phyloP scores from a whole-genome alignment of 2,113 vertebrate genomes.

The Psittacula cyanocephala region DNA sequence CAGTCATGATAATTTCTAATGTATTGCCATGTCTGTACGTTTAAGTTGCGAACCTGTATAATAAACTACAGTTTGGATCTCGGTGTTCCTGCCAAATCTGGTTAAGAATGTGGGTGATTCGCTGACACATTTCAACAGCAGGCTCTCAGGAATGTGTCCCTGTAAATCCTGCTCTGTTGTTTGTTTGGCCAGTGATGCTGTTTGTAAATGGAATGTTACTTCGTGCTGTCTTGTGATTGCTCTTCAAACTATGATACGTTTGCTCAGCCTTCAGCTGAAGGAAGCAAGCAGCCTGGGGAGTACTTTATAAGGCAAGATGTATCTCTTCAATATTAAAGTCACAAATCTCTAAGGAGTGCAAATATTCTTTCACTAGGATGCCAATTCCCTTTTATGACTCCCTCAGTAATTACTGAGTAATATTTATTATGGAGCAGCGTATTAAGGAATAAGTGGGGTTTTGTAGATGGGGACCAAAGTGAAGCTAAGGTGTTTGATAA shows the following conservation, averaged over 20 bases:
- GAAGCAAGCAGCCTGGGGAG: not conserved
- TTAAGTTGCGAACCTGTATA: not conserved
- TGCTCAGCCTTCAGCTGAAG: not conserved
- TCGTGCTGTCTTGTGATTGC: not conserved
- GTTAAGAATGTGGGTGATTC: not conserved
- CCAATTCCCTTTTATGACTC: constrained; percentile 1
- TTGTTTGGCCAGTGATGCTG: not conserved
- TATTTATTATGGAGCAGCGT: not conserved
- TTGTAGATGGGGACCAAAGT: not conserved
- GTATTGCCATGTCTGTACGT: not conserved
- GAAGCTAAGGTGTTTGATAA: not conserved
- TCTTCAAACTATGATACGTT: not conserved
- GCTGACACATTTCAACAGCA: not conserved
- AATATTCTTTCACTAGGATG: not conserved
- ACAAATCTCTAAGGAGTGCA: constrained; percentile 33
- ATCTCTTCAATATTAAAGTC: constrained; percentile 46
- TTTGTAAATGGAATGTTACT: not conserved
- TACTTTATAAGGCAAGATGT: not conserved
- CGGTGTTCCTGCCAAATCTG: not conserved
- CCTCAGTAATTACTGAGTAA: constrained; percentile 45
- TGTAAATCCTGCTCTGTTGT: not conserved
- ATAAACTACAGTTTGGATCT: not conserved
- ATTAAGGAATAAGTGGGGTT: not conserved
- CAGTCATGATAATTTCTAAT: not conserved
- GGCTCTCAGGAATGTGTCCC: not conserved